Base-by-base conservation (phyloP, 1,140 invertebrate species). In the Hyles euphorbiae region DNA sequence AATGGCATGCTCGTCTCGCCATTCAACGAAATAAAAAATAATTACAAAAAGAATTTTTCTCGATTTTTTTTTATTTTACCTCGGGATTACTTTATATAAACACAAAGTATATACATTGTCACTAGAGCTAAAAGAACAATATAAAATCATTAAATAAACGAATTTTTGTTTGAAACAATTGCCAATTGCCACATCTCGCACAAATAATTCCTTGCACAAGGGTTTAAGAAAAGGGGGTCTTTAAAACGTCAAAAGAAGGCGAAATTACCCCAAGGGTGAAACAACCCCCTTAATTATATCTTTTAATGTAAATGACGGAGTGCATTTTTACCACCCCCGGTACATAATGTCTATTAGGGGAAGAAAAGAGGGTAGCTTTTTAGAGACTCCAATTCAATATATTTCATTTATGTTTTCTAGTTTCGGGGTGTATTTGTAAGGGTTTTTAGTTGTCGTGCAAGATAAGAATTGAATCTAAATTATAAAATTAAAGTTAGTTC, bases 171-270 rank as follows among this genome's bases (percentile, higher is more conserved):
- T 8, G 9, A 60, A 53, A 60, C 49, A 63, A 56, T 51, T 22
- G 22, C 22, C 53, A 56, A 53, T 61, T 49, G 44, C 45, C 52
- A 44, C 33, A 48, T 66, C 63, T 50, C 61, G 53, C 49, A 52
- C n/a, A 7, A 32, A 32, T 46, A 54, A 48, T 60, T 70, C 70
- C 11, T 53, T 10, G 64, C 9, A 22, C 64, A 55, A 49, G 67
- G 72, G 65, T 61, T 70, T 73, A 77, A 82, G 74, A 76, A 79
- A 85, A 78, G 78, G 80, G 80, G 78, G 72, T 69, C 76, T 83
- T 83, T 85, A 83, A 87, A 85, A 87, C 78, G 84, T 84, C 81
- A 80, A 85, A 87, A 87, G 82, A 87, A 85, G 81, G 72, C 73
- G 75, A 77, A 48, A 74, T 80, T 82, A 80, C 82, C 79, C 72